Evolutionary conservation across 23 tunicate species (phyloP).

Genomic region (Ascidia mentula): DNA sequence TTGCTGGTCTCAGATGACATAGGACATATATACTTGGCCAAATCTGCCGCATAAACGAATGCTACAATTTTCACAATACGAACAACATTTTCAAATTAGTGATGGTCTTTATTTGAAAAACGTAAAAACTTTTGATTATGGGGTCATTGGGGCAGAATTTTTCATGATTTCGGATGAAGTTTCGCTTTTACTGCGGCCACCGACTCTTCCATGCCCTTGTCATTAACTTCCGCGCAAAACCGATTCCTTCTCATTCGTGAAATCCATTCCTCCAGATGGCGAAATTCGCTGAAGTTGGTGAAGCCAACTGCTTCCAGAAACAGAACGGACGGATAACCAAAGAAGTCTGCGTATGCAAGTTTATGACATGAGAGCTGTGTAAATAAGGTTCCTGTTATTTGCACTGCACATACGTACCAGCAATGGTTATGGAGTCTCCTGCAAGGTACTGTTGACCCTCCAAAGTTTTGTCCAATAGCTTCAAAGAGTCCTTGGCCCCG

Average conservation of each 20-base stretch:
- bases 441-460: slow-evolving; percentile 9
- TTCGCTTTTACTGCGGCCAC: background rate
- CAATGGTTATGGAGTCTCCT: slow-evolving; percentile 17
- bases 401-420: background rate
- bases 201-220: background rate
- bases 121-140: no score
- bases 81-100: no score
- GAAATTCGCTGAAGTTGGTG: background rate
- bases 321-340: background rate
- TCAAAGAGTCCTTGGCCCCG: background rate
- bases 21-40: no score
- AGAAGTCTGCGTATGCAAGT: slow-evolving; percentile 5
- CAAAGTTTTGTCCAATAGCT: background rate
- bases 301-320: slow-evolving; percentile 7
- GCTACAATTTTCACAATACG: no score
- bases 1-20: no score
- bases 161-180: background rate
- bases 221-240: background rate
- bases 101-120: no score
- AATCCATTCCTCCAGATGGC: background rate
- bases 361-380: background rate
- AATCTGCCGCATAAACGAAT: no score
- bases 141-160: no score
- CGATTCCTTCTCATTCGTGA: background rate
- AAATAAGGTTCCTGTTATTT: background rate